Evolutionary conservation across 2,888 invertebrate genomes (phyloP).

Genomic region (Diadromus collaris): DNA sequence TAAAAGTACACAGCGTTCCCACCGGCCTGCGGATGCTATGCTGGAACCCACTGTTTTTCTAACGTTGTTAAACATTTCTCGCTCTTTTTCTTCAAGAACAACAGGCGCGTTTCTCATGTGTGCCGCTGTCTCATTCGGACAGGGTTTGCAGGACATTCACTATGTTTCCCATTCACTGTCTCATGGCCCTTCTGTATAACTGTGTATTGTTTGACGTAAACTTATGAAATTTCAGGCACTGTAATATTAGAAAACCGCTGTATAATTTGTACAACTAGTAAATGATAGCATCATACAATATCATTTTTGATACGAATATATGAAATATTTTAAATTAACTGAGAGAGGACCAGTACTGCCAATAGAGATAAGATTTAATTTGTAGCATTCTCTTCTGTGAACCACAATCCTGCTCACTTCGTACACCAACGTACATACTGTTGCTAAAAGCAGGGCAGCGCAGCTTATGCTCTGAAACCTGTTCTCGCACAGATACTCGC

Average conservation of each 20-base stretch:
- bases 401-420: slow-evolving; percentile 13
- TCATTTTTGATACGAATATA: background rate
- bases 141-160: background rate
- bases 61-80: background rate
- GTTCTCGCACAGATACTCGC: slow-evolving; percentile 20
- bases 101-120: background rate
- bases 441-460: slow-evolving; percentile 38
- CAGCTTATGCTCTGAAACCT: slow-evolving; percentile 28
- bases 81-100: background rate
- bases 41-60: background rate
- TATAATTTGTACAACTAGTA: background rate
- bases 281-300: background rate
- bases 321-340: slow-evolving; percentile 39
- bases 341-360: slow-evolving; percentile 4
- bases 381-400: slow-evolving; percentile 33
- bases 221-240: background rate
- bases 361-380: slow-evolving; percentile 19
- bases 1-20: slow-evolving; percentile 20
- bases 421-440: background rate
- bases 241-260: background rate
- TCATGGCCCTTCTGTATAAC: background rate
- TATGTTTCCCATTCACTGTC: background rate
- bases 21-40: background rate
- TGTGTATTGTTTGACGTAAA: background rate
- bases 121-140: background rate